Base-by-base conservation (phyloP, 1,140 invertebrate species). In the Megalonaias nervosa region DNA sequence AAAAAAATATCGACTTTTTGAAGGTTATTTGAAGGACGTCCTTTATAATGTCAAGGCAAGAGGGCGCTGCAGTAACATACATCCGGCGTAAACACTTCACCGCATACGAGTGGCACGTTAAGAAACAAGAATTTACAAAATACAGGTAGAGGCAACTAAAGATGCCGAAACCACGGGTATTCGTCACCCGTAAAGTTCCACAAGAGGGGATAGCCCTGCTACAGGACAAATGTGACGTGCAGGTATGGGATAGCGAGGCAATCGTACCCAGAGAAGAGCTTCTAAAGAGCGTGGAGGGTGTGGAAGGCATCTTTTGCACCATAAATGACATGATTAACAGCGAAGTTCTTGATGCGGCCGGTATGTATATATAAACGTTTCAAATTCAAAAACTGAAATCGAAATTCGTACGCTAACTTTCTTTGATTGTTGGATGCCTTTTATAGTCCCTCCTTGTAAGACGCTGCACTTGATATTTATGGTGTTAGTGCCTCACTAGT, bases 311-410 rank as follows among this genome's bases (percentile, higher is more conserved):
- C 1, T 96, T 94, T 84, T 98, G 97, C 88, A 91, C 95, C 23
- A 89, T 98, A 1, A 94, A 94, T 19, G 96, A 97, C 86, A 95
- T 94, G 89, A 96, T 98, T 86, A 95, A 97, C 88, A 90, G 93
- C 13, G 94, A 95, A 83, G 82, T 97, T 21, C 84, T 97, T 23
- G 92, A 95, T 77, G 88, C 91, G 73, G 93, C 93, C 74, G 93
- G 93, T 92, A 84, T 86, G 84, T n/a, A 60, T 19, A 21, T 66
- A 55, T 66, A 66, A 13, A 15, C 14, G 19, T 69, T 61, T 23
- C 17, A 61, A 31, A 31, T 31, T 2, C 26, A 31, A 17, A 21
- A 61, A 61, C 16, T 3, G 2, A 17, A 16, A 17, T 17, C 59
- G n/a, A 61, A 61, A 61, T 61, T 61, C 4, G 1, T 31, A 31